Conservation (phyloP, 2,888 invertebrate species). For the Thecophora atra region DNA sequence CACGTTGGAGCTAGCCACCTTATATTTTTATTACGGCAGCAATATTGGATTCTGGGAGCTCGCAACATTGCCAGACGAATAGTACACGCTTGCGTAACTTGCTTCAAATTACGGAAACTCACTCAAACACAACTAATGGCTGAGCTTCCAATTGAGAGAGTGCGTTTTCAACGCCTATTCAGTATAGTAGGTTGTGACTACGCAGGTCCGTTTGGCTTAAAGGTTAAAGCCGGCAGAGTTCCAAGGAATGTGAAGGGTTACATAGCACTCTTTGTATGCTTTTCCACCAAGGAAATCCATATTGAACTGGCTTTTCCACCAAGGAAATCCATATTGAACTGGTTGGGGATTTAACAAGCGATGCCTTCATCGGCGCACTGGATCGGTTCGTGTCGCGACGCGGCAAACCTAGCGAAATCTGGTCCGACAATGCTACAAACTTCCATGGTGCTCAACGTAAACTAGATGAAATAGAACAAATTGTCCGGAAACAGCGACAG, state of each 20-base stretch:
- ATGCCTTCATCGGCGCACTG: no score
- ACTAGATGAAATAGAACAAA: no score
- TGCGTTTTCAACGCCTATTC: constrained; percentile 35
- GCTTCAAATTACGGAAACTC: constrained; percentile 28
- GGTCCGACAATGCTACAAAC: no score
- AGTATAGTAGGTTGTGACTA: constrained; percentile 34
- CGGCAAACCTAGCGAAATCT: no score
- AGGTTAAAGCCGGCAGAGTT: constrained; percentile 26
- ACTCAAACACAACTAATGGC: constrained; percentile 34
- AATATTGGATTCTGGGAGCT: constrained; percentile 22
- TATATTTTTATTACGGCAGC: constrained; percentile 7
- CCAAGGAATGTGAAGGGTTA: constrained; percentile 39
- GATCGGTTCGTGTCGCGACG: no score
- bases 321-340: no score
- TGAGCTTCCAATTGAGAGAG: constrained; percentile 32
- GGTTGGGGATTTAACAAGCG: no score
- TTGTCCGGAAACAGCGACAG: no score
- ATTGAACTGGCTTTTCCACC: constrained; percentile 38
- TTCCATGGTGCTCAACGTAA: no score
- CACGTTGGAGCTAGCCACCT: background rate
- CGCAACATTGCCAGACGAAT: constrained; percentile 26
- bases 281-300: constrained; percentile 41
- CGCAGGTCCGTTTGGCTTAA: constrained; percentile 28
- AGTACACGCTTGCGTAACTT: constrained; percentile 34
- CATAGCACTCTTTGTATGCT: constrained; percentile 41